phyloP scores from a whole-genome alignment of 2,888 invertebrate genomes.

The Acanthosepion esculentum region DNA sequence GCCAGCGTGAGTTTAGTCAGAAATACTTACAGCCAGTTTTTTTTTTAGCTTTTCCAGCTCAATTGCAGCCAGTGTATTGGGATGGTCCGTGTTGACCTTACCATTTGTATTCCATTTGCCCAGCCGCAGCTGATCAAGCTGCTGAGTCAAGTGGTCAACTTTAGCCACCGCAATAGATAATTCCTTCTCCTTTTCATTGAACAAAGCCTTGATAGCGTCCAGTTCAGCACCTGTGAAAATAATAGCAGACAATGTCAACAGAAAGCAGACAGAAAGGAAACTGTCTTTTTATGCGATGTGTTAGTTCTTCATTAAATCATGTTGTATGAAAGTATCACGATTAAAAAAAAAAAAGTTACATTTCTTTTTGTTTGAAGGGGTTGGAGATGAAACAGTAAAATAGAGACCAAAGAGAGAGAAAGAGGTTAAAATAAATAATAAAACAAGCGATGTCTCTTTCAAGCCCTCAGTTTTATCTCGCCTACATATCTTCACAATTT shows the following conservation, averaged over 20 bases:
- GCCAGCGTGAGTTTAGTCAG: not conserved
- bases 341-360: too few relatives aligned
- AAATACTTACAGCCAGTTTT: constrained; percentile 85
- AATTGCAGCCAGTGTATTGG: constrained; percentile 77
- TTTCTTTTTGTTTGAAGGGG: too few relatives aligned
- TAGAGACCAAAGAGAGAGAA: too few relatives aligned
- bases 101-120: constrained; percentile 70
- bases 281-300: too few relatives aligned
- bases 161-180: constrained; percentile 96
- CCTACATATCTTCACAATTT: too few relatives aligned
- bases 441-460: too few relatives aligned
- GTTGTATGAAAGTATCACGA: too few relatives aligned
- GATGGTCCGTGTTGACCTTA: constrained; percentile 62
- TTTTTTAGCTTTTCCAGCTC: constrained; percentile 93
- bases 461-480: too few relatives aligned
- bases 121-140: constrained; percentile 90
- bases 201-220: constrained; percentile 94
- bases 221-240: constrained; percentile 82
- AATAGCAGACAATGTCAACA: not conserved
- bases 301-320: too few relatives aligned
- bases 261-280: too few relatives aligned
- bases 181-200: constrained; percentile 98
- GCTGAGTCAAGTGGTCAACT: constrained; percentile 95
- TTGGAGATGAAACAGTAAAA: too few relatives aligned
- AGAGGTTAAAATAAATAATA: too few relatives aligned